Percentiles rank a stretch among this genome's conserved stretches.
Evolutionary conservation across 2,888 invertebrate species (phyloP).

Genomic region (Morpho helenor): DNA sequence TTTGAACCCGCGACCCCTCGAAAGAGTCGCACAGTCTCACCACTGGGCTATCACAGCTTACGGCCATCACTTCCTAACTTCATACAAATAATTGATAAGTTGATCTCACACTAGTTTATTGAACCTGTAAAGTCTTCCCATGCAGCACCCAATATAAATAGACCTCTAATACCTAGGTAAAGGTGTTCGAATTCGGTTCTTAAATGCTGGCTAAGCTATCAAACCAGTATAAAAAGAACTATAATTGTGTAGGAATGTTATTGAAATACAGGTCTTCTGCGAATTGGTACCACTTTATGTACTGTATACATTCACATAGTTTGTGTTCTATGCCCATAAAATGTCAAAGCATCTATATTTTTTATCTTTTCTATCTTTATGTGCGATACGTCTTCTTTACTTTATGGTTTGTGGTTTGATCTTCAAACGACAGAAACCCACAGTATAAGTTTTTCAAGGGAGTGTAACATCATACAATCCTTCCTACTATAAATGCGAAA

Average conservation of each 20-base stretch:
- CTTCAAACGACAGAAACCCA: too few relatives aligned
- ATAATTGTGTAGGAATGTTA: conserved; percentile 33
- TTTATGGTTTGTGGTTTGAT: too few relatives aligned
- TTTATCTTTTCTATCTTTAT: too few relatives aligned
- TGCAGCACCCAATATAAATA: conserved; percentile 22
- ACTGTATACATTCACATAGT: conserved; percentile 4
- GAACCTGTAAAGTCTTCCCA: conserved; percentile 53
- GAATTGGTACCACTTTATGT: conserved; percentile 23
- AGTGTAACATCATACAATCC: too few relatives aligned
- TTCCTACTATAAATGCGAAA: too few relatives aligned
- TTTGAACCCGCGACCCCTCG: too few relatives aligned
- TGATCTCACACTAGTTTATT: conserved; percentile 63
- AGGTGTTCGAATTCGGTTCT: conserved; percentile 4
- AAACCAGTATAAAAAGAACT: conserved; percentile 26
- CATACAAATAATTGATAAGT: conserved; percentile 58
- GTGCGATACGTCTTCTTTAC: too few relatives aligned
- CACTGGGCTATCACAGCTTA: too few relatives aligned
- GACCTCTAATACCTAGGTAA: conserved; percentile 14
- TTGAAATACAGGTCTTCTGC: conserved; percentile 8
- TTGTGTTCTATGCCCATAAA: conserved; percentile 15
- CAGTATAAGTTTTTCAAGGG: too few relatives aligned
- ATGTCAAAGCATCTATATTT: conserved; percentile 6
- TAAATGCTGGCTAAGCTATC: conserved; percentile 10
- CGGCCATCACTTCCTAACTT: too few relatives aligned
- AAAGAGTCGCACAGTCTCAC: too few relatives aligned